Evolutionary conservation across 2,888 invertebrate species (phyloP).

Genomic region (Anaspis maculata): DNA sequence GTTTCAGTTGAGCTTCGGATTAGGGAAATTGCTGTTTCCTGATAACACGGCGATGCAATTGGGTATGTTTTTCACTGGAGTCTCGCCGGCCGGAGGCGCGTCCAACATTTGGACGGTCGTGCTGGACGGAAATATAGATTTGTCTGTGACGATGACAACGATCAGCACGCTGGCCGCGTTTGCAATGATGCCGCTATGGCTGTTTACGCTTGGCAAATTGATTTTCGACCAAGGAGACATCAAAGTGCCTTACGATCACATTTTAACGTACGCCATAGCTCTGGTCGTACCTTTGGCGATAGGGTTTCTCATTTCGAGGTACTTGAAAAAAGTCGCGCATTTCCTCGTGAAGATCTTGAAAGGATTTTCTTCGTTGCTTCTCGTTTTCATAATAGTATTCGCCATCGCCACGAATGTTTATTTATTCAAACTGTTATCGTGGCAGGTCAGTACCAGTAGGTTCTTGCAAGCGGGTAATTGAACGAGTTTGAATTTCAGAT

Average conservation of each 20-base stretch:
- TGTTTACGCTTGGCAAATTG: conserved; percentile 71
- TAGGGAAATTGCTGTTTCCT: conserved; percentile 66
- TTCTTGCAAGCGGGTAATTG: too few relatives aligned
- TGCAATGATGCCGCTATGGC: conserved; percentile 86
- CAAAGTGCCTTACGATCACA: conserved; percentile 68
- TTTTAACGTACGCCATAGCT: conserved; percentile 64
- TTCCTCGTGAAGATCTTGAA: conserved; percentile 75
- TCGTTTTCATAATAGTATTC: conserved; percentile 77
- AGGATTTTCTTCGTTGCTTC: conserved; percentile 69
- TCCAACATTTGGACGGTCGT: conserved; percentile 95
- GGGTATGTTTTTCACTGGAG: conserved; percentile 84
- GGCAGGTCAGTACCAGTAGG: conserved; percentile 79
- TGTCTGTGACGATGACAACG: conserved; percentile 93
- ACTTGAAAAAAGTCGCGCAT: conserved; percentile 56
- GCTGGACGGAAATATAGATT: conserved; percentile 83
- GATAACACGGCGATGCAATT: conserved; percentile 61
- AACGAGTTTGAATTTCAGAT: conserved; percentile 56
- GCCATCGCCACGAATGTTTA: conserved; percentile 85
- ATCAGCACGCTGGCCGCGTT: conserved; percentile 74
- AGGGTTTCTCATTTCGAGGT: conserved; percentile 59
- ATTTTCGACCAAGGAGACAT: conserved; percentile 67
- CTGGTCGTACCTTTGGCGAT: conserved; percentile 70
- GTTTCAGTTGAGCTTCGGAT: conserved; percentile 60
- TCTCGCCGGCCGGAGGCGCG: conserved; percentile 89
- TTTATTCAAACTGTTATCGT: conserved; percentile 79